Evolutionary conservation across 2,888 invertebrate genomes (phyloP).

Genomic region (Ennomos fuscantarius): DNA sequence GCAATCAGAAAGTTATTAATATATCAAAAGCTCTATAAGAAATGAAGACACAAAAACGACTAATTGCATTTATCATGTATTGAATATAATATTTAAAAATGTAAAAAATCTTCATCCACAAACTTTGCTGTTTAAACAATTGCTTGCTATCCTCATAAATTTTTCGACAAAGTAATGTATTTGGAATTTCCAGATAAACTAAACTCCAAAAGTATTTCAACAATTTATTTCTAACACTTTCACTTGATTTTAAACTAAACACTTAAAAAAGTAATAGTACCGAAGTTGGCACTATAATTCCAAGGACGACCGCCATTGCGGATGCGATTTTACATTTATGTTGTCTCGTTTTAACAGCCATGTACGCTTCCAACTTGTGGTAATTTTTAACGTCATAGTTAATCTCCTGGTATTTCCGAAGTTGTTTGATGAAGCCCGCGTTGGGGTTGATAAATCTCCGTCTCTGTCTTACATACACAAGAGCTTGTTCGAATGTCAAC

Average conservation of each 20-base stretch:
- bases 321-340: conserved; percentile 75
- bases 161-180: too few relatives aligned
- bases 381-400: conserved; percentile 70
- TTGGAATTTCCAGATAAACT: background rate
- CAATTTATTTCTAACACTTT: conserved; percentile 26
- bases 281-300: conserved; percentile 67
- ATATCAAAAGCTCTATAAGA: too few relatives aligned
- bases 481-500: conserved; percentile 94
- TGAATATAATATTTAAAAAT: too few relatives aligned
- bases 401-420: conserved; percentile 86
- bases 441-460: conserved; percentile 97
- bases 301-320: conserved; percentile 62
- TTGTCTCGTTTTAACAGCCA: conserved; percentile 70
- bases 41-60: too few relatives aligned
- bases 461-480: conserved; percentile 92
- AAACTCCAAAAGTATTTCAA: background rate
- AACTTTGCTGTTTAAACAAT: too few relatives aligned
- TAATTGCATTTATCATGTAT: too few relatives aligned
- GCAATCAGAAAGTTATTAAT: too few relatives aligned
- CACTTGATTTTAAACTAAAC: conserved; percentile 4
- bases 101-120: too few relatives aligned
- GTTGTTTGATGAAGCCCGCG: conserved; percentile 97
- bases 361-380: conserved; percentile 67
- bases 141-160: too few relatives aligned
- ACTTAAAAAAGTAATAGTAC: conserved; percentile 58